A percentile compares a stretch with the other conserved stretches of the same genome.
phyloP scores from a whole-genome alignment of 2,888 invertebrate genomes.

The Poecilobothrus nobilitatus region DNA sequence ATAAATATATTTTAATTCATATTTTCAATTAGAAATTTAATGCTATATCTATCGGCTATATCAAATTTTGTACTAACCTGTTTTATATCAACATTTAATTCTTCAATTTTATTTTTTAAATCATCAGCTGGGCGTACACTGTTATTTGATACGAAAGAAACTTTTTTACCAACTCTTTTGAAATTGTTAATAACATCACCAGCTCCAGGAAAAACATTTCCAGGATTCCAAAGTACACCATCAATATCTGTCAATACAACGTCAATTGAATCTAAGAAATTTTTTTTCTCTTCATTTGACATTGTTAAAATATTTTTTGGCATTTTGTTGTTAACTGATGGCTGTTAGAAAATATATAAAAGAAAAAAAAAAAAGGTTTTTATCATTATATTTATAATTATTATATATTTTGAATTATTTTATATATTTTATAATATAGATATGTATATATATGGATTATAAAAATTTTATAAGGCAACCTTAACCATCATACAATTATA shows the following conservation, averaged over 20 bases:
- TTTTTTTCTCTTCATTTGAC: conserved; percentile 31
- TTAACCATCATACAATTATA: too few species aligned
- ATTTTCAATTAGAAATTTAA: too few species aligned
- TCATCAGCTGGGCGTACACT: conserved; percentile 31
- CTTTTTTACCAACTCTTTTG: conserved; percentile 39
- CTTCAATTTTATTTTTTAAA: conserved; percentile 22
- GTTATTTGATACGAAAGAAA: conserved; percentile 44
- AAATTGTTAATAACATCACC: conserved; percentile 37
- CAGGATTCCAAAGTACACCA: conserved; percentile 47
- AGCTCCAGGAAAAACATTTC: conserved; percentile 33
- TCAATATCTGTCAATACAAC: conserved; percentile 53
- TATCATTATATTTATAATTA: too few species aligned
- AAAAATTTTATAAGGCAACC: too few species aligned
- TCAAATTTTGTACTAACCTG: neutral
- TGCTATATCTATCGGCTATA: too few species aligned
- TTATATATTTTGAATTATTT: too few species aligned
- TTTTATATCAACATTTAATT: neutral
- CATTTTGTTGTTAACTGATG: too few species aligned
- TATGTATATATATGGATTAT: too few species aligned
- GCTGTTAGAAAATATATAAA: too few species aligned
- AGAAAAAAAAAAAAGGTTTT: too few species aligned
- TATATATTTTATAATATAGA: too few species aligned
- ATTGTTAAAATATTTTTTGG: conserved; percentile 32
- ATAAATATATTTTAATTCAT: too few species aligned
- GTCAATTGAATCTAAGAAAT: conserved; percentile 47